phyloP scores from a whole-genome alignment of 1,140 invertebrate genomes.

The Aporrectodea caliginosa region DNA sequence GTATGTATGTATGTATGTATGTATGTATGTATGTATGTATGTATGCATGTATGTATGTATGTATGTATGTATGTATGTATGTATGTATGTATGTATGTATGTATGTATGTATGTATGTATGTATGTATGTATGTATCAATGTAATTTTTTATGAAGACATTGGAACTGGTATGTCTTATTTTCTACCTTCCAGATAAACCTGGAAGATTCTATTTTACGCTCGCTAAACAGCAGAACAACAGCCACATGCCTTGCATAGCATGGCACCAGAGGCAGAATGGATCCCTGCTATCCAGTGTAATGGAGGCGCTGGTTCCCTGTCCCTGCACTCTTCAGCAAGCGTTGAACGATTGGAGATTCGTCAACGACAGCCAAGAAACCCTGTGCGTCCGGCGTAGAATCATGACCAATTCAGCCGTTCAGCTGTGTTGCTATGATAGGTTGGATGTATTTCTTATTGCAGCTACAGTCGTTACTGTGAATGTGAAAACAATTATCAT shows the following conservation, averaged over 20 bases:
- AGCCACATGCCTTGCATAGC: background rate
- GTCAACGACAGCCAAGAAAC: background rate
- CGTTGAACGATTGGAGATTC: background rate
- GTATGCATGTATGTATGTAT: too few species aligned
- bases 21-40: too few species aligned
- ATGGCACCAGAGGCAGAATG: background rate
- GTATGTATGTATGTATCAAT: too few species aligned
- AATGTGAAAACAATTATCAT: too few species aligned
- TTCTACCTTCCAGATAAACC: background rate
- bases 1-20: too few species aligned
- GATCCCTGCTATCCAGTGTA: background rate
- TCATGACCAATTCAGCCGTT: background rate
- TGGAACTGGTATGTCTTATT: too few species aligned
- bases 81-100: too few species aligned
- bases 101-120: too few species aligned
- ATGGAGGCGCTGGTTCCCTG: background rate
- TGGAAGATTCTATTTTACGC: background rate
- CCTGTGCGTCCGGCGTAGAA: background rate
- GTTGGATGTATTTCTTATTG: too few species aligned
- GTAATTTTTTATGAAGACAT: too few species aligned
- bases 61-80: too few species aligned
- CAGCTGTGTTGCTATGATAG: background rate
- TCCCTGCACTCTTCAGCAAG: background rate
- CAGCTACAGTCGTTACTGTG: too few species aligned
- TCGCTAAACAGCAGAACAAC: background rate